phyloP scores from a whole-genome alignment of 2,888 invertebrate genomes.

The Acanthosoma haemorrhoidale region DNA sequence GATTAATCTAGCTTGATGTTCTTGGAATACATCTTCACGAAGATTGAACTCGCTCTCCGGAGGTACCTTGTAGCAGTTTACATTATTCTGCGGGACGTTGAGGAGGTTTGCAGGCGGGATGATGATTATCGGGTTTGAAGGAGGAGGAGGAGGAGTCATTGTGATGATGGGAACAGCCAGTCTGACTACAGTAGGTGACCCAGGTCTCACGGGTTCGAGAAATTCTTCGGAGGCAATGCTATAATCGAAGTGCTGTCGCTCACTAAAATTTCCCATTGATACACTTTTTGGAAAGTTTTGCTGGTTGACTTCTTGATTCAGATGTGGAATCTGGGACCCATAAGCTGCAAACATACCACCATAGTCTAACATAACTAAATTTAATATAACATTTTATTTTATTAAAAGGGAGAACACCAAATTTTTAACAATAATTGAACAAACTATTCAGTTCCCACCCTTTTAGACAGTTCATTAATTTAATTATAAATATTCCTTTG shows the following conservation, averaged over 20 bases:
- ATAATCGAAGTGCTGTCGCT: slow-evolving; percentile 19
- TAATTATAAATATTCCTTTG: too few relatives aligned
- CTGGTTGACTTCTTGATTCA: slow-evolving; percentile 18
- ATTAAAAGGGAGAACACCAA: too few relatives aligned
- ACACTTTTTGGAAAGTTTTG: slow-evolving; percentile 32
- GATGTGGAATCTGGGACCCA: slow-evolving; percentile 16
- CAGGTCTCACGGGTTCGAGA: slow-evolving; percentile 34
- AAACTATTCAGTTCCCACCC: too few relatives aligned
- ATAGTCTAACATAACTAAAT: neutral
- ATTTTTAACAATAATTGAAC: too few relatives aligned
- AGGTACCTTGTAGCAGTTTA: slow-evolving; percentile 42
- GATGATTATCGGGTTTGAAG: slow-evolving; percentile 24
- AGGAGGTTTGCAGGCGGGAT: slow-evolving; percentile 36
- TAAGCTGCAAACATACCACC: slow-evolving; percentile 22
- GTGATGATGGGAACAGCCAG: slow-evolving; percentile 34
- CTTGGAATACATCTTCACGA: slow-evolving; percentile 43
- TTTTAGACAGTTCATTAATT: too few relatives aligned
- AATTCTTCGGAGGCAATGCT: slow-evolving; percentile 26
- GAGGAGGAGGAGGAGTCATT: slow-evolving; percentile 35
- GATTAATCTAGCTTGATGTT: slow-evolving; percentile 42
- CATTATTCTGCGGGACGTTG: slow-evolving; percentile 36
- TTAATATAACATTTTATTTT: too few relatives aligned
- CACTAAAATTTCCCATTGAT: slow-evolving; percentile 34
- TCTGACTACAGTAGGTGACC: slow-evolving; percentile 37
- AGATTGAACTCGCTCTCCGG: slow-evolving; percentile 39